Conservation (phyloP, 2,888 invertebrate species). For the Rhagonycha fulva region DNA sequence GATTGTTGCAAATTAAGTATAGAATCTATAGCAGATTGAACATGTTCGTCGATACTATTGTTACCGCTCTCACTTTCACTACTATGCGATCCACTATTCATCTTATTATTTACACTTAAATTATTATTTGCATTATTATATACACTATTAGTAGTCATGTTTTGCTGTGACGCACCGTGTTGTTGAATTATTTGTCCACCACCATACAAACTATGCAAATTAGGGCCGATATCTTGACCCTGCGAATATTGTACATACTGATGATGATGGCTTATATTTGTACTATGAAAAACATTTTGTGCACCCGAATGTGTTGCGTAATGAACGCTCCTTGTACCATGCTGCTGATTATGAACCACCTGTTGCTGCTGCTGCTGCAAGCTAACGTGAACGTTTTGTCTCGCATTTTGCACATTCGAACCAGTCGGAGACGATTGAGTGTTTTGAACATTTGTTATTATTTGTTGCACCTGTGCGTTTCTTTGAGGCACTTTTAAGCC, state of each 20-base stretch:
- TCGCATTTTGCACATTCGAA: conserved; percentile 8
- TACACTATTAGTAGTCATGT: conserved; percentile 19
- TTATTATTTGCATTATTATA: conserved; percentile 30
- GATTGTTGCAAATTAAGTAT: conserved; percentile 71
- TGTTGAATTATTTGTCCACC: conserved; percentile 28
- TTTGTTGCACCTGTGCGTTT: conserved; percentile 8
- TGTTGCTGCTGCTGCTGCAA: conserved; percentile 14
- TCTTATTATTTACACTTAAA: conserved; percentile 29
- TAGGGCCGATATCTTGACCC: conserved; percentile 11
- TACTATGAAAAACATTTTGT: conserved; percentile 23
- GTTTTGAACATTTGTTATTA: conserved; percentile 3
- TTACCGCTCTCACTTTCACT: conserved; percentile 45
- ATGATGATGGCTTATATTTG: conserved; percentile 24
- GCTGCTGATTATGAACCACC: conserved; percentile 4
- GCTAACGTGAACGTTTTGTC: conserved; percentile 8
- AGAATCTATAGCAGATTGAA: conserved; percentile 80
- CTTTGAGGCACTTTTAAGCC: conserved; percentile 4
- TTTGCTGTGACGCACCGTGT: conserved; percentile 22
- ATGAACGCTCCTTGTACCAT: conserved; percentile 11
- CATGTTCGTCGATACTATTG: conserved; percentile 75
- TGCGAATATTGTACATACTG: conserved; percentile 24
- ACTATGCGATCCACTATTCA: conserved; percentile 32
- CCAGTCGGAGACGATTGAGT: conserved; percentile 1
- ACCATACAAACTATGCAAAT: conserved; percentile 12
- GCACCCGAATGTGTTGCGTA: conserved; percentile 3